Evolutionary conservation across 2,888 invertebrate genomes (phyloP).

Genomic region (Volucella inanis): DNA sequence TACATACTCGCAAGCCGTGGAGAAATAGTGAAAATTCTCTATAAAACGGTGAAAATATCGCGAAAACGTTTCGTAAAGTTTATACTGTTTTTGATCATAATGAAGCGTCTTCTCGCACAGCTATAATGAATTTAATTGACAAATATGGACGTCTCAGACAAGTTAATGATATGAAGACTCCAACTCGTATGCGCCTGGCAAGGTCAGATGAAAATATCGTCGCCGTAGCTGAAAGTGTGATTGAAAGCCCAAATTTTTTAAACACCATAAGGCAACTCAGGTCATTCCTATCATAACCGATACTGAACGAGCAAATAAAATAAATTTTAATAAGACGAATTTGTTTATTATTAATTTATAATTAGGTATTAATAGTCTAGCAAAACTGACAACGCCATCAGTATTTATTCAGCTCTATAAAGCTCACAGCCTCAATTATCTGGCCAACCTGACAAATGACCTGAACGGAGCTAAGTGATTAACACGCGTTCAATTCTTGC

Average conservation of each 20-base stretch:
- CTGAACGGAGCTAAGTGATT: conserved; percentile 45
- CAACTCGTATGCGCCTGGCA: no score
- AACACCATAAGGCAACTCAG: background rate
- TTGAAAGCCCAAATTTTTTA: background rate
- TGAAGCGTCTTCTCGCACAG: no score
- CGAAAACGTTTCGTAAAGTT: no score
- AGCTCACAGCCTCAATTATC: conserved; percentile 33
- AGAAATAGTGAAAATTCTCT: no score
- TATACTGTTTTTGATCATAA: no score
- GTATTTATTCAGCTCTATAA: background rate
- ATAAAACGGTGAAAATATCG: no score
- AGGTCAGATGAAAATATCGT: no score
- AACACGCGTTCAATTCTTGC: conserved; percentile 24
- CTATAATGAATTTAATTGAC: no score
- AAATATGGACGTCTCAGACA: no score
- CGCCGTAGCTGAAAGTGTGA: no score
- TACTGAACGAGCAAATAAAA: background rate
- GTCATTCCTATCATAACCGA: conserved; percentile 2
- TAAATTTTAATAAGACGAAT: conserved; percentile 40
- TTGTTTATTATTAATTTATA: conserved; percentile 46
- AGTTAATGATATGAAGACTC: no score
- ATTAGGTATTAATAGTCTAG: conserved; percentile 3
- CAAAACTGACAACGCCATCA: conserved; percentile 4
- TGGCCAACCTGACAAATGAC: conserved; percentile 59
- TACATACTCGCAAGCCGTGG: no score